Conservation (phyloP, 2,113 vertebrate species). For the Nothoprocta pentlandii region DNA sequence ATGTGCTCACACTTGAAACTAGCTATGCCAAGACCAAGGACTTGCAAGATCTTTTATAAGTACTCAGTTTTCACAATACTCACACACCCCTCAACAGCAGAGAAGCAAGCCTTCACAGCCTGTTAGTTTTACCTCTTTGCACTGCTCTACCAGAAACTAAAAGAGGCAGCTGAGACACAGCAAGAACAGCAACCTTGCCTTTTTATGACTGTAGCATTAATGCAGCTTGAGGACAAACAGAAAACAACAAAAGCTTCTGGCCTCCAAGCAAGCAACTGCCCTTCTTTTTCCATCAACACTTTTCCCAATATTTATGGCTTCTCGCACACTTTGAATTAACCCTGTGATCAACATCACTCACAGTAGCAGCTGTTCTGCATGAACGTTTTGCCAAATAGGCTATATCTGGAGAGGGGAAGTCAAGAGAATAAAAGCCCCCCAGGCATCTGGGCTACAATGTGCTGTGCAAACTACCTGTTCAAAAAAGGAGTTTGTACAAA, state of each 20-base stretch:
- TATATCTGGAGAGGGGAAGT: accelerated
- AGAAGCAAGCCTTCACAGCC: background rate
- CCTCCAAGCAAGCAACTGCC: background rate
- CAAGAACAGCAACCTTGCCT: background rate
- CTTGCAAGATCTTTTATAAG: background rate
- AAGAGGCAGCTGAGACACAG: background rate
- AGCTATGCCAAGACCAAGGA: background rate
- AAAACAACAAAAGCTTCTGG: too few species aligned
- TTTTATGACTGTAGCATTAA: background rate
- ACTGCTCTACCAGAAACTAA: background rate
- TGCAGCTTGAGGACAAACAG: background rate
- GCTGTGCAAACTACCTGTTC: background rate
- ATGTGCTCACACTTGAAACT: background rate
- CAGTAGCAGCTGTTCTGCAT: background rate
- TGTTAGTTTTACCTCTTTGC: background rate
- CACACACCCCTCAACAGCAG: background rate
- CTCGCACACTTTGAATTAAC: background rate
- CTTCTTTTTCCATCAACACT: background rate
- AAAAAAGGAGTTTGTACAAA: background rate
- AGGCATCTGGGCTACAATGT: background rate
- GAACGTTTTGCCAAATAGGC: background rate
- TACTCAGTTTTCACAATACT: background rate
- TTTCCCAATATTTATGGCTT: background rate
- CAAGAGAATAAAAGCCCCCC: background rate
- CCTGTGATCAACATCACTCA: background rate